phyloP scores from a whole-genome alignment of 1,140 invertebrate species.

The Plodia interpunctella region DNA sequence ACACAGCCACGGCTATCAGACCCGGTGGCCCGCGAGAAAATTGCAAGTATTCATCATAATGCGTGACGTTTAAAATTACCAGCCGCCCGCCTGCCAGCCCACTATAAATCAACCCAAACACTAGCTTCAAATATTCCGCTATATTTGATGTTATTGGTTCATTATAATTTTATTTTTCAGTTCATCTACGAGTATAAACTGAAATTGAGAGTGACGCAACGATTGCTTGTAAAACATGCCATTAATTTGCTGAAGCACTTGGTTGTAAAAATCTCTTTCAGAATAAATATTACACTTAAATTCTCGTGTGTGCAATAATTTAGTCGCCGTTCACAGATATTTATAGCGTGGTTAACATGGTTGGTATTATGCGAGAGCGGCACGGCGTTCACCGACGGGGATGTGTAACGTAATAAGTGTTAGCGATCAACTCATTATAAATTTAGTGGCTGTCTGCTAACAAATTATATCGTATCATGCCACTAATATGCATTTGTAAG shows the following conservation, averaged over 20 bases:
- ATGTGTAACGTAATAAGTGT: slow-evolving; percentile 5
- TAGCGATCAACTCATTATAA: slow-evolving; percentile 6
- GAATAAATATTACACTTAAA: slow-evolving; percentile 36
- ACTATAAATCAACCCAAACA: slow-evolving; percentile 68
- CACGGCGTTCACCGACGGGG: slow-evolving; percentile 12
- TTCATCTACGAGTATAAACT: neutral
- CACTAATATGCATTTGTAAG: neutral
- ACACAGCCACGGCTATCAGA: slow-evolving; percentile 45
- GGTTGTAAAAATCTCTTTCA: slow-evolving; percentile 14
- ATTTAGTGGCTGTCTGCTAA: slow-evolving; percentile 8
- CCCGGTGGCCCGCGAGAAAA: slow-evolving; percentile 61
- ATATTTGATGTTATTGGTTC: slow-evolving; percentile 26
- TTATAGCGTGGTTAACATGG: slow-evolving; percentile 49
- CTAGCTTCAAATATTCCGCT: slow-evolving; percentile 46
- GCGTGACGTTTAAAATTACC: slow-evolving; percentile 74
- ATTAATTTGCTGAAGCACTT: neutral
- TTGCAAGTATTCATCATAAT: slow-evolving; percentile 75
- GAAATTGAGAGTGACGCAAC: neutral
- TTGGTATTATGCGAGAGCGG: slow-evolving; percentile 41
- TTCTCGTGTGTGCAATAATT: slow-evolving; percentile 52
- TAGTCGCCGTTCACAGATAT: slow-evolving; percentile 46
- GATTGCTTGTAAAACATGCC: neutral
- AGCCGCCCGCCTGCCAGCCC: slow-evolving; percentile 44
- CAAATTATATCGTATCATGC: slow-evolving; percentile 2
- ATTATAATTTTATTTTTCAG: slow-evolving; percentile 37